A percentile compares a stretch with the other conserved stretches of the same genome.
These are phyloP conservation scores for Tetropium fuscum DNA, from an alignment of 2,888 invertebrate genomes.

Conservation along the genomic window DNA sequence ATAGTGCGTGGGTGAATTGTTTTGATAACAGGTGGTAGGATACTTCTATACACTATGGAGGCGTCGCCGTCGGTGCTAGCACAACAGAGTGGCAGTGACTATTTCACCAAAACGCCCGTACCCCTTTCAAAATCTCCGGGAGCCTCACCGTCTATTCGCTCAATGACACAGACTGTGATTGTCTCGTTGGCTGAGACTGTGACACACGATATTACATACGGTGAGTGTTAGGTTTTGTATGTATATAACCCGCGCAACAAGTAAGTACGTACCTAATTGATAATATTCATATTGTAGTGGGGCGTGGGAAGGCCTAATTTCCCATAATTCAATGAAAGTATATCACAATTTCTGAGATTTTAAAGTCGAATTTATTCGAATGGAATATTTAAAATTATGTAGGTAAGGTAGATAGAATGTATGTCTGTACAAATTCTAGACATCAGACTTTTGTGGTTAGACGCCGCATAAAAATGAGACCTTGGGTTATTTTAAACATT, in stretches of 20 bases:
- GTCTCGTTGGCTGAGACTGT: slow-evolving; percentile 67
- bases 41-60: slow-evolving; percentile 47
- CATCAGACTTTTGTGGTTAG: no score
- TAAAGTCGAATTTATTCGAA: no score
- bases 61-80: slow-evolving; percentile 37
- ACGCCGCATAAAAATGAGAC: no score
- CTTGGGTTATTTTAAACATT: no score
- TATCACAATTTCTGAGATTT: no score
- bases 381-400: no score
- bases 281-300: no score
- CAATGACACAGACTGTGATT: slow-evolving; percentile 64
- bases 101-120: slow-evolving; percentile 63
- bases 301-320: no score
- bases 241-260: slow-evolving; percentile 14
- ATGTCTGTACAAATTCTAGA: no score
- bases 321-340: no score
- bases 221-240: slow-evolving; percentile 58
- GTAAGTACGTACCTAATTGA: no score
- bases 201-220: slow-evolving; percentile 71
- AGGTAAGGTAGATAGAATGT: no score
- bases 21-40: slow-evolving; percentile 46
- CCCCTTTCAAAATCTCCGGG: slow-evolving; percentile 62
- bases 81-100: slow-evolving; percentile 48
- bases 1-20: slow-evolving; percentile 32
- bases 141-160: slow-evolving; percentile 62